A percentile compares a stretch with the other conserved stretches of the same genome.
These are phyloP conservation scores for Cydia pomonella DNA, from an alignment of 1,140 invertebrate species.

Conservation along the genomic window DNA sequence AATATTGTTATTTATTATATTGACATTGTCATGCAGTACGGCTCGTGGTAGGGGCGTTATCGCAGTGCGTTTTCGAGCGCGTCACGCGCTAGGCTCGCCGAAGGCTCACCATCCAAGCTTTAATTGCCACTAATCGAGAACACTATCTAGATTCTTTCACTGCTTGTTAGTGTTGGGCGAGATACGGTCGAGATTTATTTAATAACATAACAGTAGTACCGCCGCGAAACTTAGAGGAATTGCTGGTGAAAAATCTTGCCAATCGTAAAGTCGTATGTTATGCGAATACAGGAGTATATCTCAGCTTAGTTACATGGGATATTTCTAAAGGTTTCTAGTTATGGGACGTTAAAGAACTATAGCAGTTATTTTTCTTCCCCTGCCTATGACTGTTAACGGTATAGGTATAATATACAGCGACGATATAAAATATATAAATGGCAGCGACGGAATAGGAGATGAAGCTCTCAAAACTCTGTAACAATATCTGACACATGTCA, in stretches of 20 bases:
- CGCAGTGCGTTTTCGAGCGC: conserved; percentile 40
- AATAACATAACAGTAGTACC: conserved; percentile 56
- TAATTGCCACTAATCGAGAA: conserved; percentile 66
- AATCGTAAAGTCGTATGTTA: background rate
- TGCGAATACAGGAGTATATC: background rate
- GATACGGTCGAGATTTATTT: conserved; percentile 64
- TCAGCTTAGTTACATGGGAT: too few species aligned
- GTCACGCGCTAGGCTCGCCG: conserved; percentile 56
- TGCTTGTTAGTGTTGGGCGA: conserved; percentile 60
- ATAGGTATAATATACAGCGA: too few species aligned
- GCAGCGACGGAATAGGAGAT: too few species aligned
- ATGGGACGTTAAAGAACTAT: too few species aligned
- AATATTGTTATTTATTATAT: too few species aligned
- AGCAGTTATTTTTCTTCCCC: too few species aligned
- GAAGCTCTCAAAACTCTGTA: too few species aligned
- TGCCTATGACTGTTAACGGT: too few species aligned
- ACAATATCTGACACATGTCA: too few species aligned
- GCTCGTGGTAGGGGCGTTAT: conserved; percentile 37
- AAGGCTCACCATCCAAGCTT: conserved; percentile 43
- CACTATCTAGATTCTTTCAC: conserved; percentile 66
- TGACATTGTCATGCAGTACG: background rate
- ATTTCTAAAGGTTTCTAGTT: too few species aligned
- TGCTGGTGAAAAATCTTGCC: background rate
- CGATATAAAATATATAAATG: too few species aligned
- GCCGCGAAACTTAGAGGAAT: conserved; percentile 33